Evolutionary conservation across 2,113 vertebrate species (phyloP).

Genomic region (Ptilorrhoa leucosticta): DNA sequence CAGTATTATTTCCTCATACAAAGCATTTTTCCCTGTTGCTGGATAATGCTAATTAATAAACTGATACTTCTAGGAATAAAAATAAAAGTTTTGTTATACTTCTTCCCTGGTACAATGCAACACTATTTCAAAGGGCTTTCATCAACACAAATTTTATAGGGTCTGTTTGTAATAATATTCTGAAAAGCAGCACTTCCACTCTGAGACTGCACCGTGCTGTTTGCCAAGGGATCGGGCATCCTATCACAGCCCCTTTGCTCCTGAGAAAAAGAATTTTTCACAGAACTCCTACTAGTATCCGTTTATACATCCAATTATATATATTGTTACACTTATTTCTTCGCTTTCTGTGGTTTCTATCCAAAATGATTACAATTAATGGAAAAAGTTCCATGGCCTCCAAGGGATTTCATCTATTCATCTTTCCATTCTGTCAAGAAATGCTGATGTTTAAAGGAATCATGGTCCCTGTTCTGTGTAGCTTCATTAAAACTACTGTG

Average conservation of each 20-base stretch:
- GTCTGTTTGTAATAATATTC: background rate
- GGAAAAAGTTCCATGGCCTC: background rate
- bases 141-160: background rate
- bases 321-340: background rate
- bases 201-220: background rate
- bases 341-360: background rate
- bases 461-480: background rate
- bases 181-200: background rate
- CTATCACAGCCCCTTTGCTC: background rate
- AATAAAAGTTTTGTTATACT: background rate
- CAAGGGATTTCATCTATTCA: background rate
- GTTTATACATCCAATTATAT: background rate
- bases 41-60: background rate
- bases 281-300: background rate
- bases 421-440: background rate
- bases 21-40: background rate
- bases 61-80: background rate
- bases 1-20: background rate
- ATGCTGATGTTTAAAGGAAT: constrained; percentile 28
- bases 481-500: background rate
- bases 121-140: background rate
- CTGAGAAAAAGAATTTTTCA: background rate
- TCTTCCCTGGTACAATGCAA: background rate
- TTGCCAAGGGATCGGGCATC: background rate
- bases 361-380: background rate